Percentiles rank a stretch among this genome's conserved stretches.
Evolutionary conservation across 2,888 invertebrate species (phyloP).

Genomic region (Microctonus hyperodae): DNA sequence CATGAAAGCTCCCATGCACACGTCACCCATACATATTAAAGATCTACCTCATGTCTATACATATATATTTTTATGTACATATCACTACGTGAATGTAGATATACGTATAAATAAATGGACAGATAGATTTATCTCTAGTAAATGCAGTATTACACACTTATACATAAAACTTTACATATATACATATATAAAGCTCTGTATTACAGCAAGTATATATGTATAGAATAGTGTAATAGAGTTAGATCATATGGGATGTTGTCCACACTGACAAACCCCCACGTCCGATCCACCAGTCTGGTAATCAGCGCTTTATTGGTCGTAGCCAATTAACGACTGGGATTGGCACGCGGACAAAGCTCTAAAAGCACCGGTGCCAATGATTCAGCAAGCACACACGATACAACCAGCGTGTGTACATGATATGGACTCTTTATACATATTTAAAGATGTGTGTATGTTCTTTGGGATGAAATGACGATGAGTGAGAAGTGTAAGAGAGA

Average conservation of each 20-base stretch:
- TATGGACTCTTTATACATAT: background rate
- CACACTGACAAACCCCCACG: conserved; percentile 22
- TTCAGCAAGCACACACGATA: conserved; percentile 6
- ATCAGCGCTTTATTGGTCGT: conserved; percentile 58
- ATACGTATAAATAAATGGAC: no score
- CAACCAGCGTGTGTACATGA: background rate
- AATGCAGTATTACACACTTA: background rate
- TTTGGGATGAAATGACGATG: conserved; percentile 10
- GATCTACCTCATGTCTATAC: background rate
- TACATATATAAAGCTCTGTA: no score
- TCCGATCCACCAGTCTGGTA: conserved; percentile 49
- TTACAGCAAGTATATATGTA: no score
- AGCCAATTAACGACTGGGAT: conserved; percentile 58
- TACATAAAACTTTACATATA: background rate
- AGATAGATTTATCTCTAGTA: no score
- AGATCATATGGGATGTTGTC: background rate
- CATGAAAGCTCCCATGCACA: conserved; percentile 24
- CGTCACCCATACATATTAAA: conserved; percentile 20
- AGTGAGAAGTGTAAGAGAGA: background rate
- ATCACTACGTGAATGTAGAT: background rate
- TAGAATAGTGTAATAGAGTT: background rate
- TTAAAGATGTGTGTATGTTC: background rate
- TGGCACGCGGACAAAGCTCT: conserved; percentile 54
- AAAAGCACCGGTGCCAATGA: conserved; percentile 16
- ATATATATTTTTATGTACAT: conserved; percentile 12